Conservation (phyloP, 53 echinoderm and acorn worm genomes). For the Paelopatides confundens region DNA sequence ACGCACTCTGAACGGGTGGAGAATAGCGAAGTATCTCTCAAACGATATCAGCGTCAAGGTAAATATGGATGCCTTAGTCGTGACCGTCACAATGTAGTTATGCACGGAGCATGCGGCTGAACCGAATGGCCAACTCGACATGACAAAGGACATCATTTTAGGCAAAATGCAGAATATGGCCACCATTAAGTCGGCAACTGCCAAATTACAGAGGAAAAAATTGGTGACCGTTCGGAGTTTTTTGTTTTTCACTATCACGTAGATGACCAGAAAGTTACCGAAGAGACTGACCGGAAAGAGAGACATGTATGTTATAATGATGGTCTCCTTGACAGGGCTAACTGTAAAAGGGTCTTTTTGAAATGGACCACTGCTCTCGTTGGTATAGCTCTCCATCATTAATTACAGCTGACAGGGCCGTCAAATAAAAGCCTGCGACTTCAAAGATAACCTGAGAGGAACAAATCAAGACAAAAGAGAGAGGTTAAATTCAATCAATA, state of each 20-base stretch:
- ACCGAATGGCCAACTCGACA: constrained; percentile 68
- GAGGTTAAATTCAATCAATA: too few relatives aligned
- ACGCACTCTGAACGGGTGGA: constrained; percentile 80
- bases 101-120: constrained; percentile 78
- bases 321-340: constrained; percentile 64
- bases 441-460: too few relatives aligned
- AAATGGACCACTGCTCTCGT: neutral
- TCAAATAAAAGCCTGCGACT: too few relatives aligned
- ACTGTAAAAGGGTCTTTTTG: constrained; percentile 64
- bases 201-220: constrained; percentile 93
- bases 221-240: constrained; percentile 93
- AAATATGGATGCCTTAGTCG: constrained; percentile 83
- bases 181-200: constrained; percentile 84
- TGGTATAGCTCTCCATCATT: neutral
- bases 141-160: constrained; percentile 74
- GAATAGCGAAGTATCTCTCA: constrained; percentile 89
- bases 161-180: constrained; percentile 86
- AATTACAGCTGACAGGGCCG: neutral
- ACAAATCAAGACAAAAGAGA: too few relatives aligned
- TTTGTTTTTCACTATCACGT: constrained; percentile 79
- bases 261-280: constrained; percentile 90
- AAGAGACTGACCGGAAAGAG: constrained; percentile 72
- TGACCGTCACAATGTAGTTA: constrained; percentile 73
- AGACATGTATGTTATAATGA: constrained; percentile 68
- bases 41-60: constrained; percentile 88